These are phyloP conservation scores for Rhynchonycteris naso DNA, from an alignment of 2,797 vertebrate genomes.

Conservation along the genomic window DNA sequence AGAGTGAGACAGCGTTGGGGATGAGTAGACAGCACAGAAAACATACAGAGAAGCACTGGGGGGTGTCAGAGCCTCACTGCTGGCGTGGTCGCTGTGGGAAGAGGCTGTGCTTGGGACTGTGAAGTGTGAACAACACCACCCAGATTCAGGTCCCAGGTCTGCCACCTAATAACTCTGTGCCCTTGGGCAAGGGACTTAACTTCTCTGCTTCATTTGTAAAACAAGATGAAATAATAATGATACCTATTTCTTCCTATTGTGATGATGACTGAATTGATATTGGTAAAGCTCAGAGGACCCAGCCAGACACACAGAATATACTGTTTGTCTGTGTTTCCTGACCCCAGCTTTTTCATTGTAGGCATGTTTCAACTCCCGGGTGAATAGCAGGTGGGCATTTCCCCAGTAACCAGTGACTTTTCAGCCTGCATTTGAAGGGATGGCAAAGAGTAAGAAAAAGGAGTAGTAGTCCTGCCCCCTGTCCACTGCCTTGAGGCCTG, in stretches of 20 bases:
- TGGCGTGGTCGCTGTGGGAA: rapidly evolving
- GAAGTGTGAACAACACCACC: rapidly evolving
- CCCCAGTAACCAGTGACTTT: neutral
- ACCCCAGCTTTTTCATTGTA: too few species aligned
- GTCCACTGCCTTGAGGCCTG: neutral
- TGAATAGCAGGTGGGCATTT: neutral
- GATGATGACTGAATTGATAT: neutral
- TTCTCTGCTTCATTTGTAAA: neutral
- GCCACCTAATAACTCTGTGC: neutral
- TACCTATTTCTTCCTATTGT: neutral
- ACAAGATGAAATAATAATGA: neutral
- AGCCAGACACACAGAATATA: neutral
- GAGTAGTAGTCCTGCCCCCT: too few species aligned
- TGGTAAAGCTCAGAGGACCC: neutral
- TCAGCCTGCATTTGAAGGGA: neutral
- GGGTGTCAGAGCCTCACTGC: neutral
- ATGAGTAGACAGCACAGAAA: too few species aligned
- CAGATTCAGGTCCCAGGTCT: neutral
- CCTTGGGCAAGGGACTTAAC: neutral
- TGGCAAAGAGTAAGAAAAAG: neutral
- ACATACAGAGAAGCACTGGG: neutral
- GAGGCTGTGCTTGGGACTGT: neutral
- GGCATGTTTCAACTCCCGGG: neutral
- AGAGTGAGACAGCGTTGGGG: neutral
- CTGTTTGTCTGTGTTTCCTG: neutral